Evolutionary conservation across 2,113 vertebrate genomes (phyloP), one percentile per base, ranked within the genome.

Genomic region (Cryptotis parvus): DNA sequence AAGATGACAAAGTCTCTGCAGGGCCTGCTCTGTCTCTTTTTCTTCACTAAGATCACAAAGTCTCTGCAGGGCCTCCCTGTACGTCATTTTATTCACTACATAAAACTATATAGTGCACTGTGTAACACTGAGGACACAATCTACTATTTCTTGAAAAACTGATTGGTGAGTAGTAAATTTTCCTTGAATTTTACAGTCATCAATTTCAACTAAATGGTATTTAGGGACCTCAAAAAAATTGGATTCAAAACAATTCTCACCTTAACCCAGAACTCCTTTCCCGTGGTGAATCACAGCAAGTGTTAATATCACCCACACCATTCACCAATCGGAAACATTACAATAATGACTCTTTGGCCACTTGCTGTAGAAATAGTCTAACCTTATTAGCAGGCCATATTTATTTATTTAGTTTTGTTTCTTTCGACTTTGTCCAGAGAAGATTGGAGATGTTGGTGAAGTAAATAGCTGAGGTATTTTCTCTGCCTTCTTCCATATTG

Each of bases 401-500:
- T 68, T 31, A 41, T 4, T 24, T 72, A n/a, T 37, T 15, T 43
- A 11, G 31, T 20, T 69, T 85, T 4, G 31, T 58, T 61, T 72
- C 24, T 92, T 12, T 63, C 14, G 2, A 37, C 37, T 33, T 4
- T 45, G 12, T 52, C 31, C 33, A 1, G 55, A 58, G 55, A 58
- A 58, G 55, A 58, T 58, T 22, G 55, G 22, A 58, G 45, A 49
- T 49, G 45, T 58, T 58, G 55, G 6, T 58, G 55, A 22, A 22
- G 55, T 58, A 58, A 58, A 15, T 22, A 58, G 18, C 14, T 58
- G 55, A 58, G 55, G 55, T 58, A 58, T 58, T 6, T 6, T 1
- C 6, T 9, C 16, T 15, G 6, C 4, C 12, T 20, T 6, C 2
- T 0, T 49, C 55, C 33, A 6, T 10, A 4, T 3, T 22, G 29